These are phyloP conservation scores for Chelonus formosanus DNA, from an alignment of 2,888 invertebrate species.

Conservation along the genomic window DNA sequence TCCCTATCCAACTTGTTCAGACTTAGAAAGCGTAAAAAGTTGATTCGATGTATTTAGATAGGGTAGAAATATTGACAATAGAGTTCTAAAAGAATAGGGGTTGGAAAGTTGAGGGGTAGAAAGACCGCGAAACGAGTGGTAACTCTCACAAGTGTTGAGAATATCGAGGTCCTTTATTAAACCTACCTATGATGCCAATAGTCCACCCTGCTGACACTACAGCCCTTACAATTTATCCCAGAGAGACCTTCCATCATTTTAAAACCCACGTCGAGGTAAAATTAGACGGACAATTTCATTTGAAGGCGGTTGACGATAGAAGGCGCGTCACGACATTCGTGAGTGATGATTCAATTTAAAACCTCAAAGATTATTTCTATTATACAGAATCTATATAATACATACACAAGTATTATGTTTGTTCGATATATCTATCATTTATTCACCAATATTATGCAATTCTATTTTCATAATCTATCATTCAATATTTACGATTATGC, in stretches of 20 bases:
- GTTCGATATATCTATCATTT: too few relatives aligned
- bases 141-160: conserved; percentile 29
- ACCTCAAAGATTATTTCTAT: conserved; percentile 39
- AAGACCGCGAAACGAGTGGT: conserved; percentile 10
- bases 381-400: too few relatives aligned
- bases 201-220: conserved; percentile 8
- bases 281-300: conserved; percentile 63
- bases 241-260: conserved; percentile 61
- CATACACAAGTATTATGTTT: too few relatives aligned
- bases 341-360: conserved; percentile 52
- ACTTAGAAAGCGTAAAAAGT: conserved; percentile 13
- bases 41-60: conserved; percentile 9
- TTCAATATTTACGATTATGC: too few relatives aligned
- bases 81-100: conserved; percentile 26
- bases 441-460: too few relatives aligned
- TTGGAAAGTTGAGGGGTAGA: conserved; percentile 29
- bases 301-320: conserved; percentile 47
- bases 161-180: conserved; percentile 40
- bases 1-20: conserved; percentile 8
- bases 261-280: conserved; percentile 57
- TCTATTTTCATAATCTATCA: too few relatives aligned
- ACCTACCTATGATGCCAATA: conserved; percentile 32
- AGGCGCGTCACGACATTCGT: conserved; percentile 31
- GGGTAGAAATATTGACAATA: conserved; percentile 19
- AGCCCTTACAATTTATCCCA: conserved; percentile 45